Percentiles rank a stretch among this genome's conserved stretches.
Evolutionary conservation across 2,888 invertebrate species (phyloP).

Genomic region (Dolichomitus sp.): DNA sequence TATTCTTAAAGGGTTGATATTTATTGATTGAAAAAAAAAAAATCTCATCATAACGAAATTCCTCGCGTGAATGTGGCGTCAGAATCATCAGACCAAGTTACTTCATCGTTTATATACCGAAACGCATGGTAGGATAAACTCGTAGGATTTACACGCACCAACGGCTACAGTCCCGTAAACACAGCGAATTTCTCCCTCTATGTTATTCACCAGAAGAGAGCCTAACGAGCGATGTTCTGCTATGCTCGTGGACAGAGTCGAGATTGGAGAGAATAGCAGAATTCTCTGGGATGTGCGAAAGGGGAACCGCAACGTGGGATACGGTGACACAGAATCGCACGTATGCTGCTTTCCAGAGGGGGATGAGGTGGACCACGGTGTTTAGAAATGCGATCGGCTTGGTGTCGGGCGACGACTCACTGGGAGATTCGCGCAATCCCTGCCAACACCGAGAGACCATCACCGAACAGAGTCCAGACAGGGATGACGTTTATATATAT

Average conservation of each 20-base stretch:
- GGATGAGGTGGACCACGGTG: conserved; percentile 28
- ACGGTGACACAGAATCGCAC: conserved; percentile 65
- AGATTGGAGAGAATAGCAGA: conserved; percentile 26
- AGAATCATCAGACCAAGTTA: not conserved
- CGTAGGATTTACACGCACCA: not conserved
- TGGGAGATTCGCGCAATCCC: conserved; percentile 13
- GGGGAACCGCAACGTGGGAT: conserved; percentile 58
- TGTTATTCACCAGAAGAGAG: conserved; percentile 21
- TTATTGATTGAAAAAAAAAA: not conserved
- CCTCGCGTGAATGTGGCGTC: not conserved
- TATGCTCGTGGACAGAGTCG: not conserved
- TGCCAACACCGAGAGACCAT: conserved; percentile 26
- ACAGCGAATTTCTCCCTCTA: not conserved
- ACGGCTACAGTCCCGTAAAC: not conserved
- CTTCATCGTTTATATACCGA: conserved; percentile 1
- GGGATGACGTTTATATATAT: conserved; percentile 11
- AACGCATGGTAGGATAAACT: conserved; percentile 2
- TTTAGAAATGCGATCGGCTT: conserved; percentile 62
- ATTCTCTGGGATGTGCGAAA: conserved; percentile 37
- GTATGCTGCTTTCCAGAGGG: conserved; percentile 19
- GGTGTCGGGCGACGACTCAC: conserved; percentile 38
- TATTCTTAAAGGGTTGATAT: not conserved
- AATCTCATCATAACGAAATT: not conserved
- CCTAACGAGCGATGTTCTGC: conserved; percentile 12
- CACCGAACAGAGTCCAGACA: conserved; percentile 30